Conservation (phyloP, 2,113 vertebrate genomes). For the Crypturellus undulatus region DNA sequence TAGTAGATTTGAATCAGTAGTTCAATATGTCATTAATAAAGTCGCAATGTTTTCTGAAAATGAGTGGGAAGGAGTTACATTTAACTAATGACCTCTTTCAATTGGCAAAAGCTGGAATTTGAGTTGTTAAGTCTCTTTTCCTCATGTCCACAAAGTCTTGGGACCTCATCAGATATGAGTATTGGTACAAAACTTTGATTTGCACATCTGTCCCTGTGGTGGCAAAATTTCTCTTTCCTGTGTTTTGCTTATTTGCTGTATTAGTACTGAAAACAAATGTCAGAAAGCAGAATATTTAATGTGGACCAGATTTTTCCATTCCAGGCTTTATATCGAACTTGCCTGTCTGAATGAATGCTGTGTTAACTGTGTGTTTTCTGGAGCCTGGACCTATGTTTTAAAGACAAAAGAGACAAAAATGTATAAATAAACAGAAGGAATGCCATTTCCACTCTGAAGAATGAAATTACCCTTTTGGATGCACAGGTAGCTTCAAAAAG, state of each 20-base stretch:
- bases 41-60: background rate
- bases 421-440: background rate
- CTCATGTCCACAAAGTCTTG: background rate
- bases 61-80: background rate
- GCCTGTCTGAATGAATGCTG: background rate
- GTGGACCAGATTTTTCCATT: background rate
- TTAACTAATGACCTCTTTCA: background rate
- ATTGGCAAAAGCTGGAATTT: background rate
- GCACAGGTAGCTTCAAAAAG: background rate
- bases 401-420: background rate
- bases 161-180: background rate
- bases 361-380: background rate
- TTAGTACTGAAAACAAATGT: background rate
- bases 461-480: background rate
- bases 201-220: background rate
- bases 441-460: too few relatives aligned
- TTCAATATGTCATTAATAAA: background rate
- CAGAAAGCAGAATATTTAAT: background rate
- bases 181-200: background rate
- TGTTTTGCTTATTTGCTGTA: background rate
- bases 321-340: background rate
- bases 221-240: background rate
- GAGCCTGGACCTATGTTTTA: background rate
- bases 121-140: background rate
- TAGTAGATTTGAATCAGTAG: background rate